Evolutionary conservation across 2,888 invertebrate species (phyloP), one percentile per base, ranked within the genome.

Genomic region (Busseola fusca): DNA sequence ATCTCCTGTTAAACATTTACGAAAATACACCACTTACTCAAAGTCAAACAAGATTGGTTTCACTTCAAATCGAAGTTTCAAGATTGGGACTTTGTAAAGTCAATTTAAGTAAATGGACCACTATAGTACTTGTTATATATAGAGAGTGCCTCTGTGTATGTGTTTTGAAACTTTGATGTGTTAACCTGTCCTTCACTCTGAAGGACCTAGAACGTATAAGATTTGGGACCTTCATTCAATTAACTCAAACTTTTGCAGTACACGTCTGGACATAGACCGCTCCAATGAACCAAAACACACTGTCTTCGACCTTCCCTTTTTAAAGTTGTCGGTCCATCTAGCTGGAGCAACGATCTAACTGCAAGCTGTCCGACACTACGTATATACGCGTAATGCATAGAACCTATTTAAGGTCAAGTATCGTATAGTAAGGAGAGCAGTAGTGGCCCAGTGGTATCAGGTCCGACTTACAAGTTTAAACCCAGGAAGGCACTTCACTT

Each of bases 21-120:
- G 57, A 74, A 48, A 62, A 78, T 30, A 57, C 42, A 45, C 54
- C 50, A 70, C 59, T 52, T 71, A 69, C 57, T 78, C 69, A 63
- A 69, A 69, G 62, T 70, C 56, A 45, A 78, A 79, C 58, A 42
- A 34, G 40, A 74, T 80, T 80, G 64, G 71, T 64, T 66, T 57
- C 74, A 71, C 68, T 82, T 67, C 62, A 68, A 82, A 62, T 71
- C 54, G 54, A 64, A 72, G 64, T 52, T 40, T 9, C 54, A 69
- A 72, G 62, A 67, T 83, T 64, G 18, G 54, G 40, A 67, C 67
- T 83, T 75, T 60, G 9, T 45, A 70, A 83, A 80, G 81, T 83
- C 72, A 70, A 69, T 83, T 79, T 68, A 68, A 54, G 58, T 56
- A 72, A 80, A 75, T 83, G 50, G 76, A 59, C 45, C 62, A 65